Conservation (phyloP, 2,113 vertebrate species). For the Thymallus thymallus region DNA sequence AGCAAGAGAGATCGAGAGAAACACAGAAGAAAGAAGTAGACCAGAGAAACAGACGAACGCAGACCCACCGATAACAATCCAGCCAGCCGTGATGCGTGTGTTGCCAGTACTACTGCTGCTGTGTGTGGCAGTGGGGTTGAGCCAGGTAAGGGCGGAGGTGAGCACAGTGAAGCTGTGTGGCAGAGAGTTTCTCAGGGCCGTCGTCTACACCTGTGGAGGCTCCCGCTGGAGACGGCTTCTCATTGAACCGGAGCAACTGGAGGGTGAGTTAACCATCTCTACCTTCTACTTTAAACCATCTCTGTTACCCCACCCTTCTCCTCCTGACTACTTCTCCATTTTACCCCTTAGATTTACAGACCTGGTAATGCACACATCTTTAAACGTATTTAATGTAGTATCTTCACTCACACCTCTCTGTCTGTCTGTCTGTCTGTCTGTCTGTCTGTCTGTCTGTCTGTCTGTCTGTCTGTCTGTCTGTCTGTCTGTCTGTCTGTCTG, state of each 20-base stretch:
- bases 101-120: slow-evolving; percentile 60
- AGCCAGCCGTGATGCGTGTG: slow-evolving; percentile 57
- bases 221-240: slow-evolving; percentile 82
- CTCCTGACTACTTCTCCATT: not conserved
- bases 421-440: too few species aligned
- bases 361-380: too few species aligned
- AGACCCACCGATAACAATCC: not conserved
- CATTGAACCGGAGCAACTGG: slow-evolving; percentile 35
- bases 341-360: not conserved
- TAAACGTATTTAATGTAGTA: not conserved
- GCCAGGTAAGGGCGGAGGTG: slow-evolving; percentile 54
- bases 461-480: too few species aligned
- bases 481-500: too few species aligned
- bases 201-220: slow-evolving; percentile 87
- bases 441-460: too few species aligned
- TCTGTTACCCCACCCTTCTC: not conserved
- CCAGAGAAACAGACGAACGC: not conserved
- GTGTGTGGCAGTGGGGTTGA: slow-evolving; percentile 44
- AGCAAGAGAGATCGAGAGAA: too few species aligned
- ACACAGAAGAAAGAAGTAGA: not conserved
- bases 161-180: slow-evolving; percentile 81
- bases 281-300: not conserved
- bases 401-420: too few species aligned
- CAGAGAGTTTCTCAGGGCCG: slow-evolving; percentile 79
- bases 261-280: slow-evolving; percentile 64